Evolutionary conservation across 2,113 vertebrate species (phyloP).

Genomic region (Vanacampus margaritifer): DNA sequence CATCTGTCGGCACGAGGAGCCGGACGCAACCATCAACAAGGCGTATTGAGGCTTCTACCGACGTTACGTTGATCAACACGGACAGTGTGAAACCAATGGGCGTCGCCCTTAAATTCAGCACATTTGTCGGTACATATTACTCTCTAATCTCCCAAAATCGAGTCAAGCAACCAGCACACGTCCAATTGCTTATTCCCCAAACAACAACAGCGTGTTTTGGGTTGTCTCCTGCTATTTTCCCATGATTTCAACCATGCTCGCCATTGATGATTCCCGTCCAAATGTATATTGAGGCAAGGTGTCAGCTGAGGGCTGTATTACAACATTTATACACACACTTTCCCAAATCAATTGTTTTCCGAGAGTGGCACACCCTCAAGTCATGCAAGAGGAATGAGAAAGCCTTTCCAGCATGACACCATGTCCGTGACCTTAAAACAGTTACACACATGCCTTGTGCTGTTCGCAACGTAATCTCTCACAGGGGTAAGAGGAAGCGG

Average conservation of each 20-base stretch:
- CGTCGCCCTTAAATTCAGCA: conserved; percentile 39
- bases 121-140: conserved; percentile 49
- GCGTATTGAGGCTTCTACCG: conserved; percentile 12
- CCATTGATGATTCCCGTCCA: conserved; percentile 35
- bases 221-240: background rate
- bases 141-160: conserved; percentile 46
- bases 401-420: conserved; percentile 67
- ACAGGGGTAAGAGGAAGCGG: conserved; percentile 42
- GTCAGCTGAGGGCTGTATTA: conserved; percentile 49
- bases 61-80: conserved; percentile 37
- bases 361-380: conserved; percentile 66
- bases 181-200: conserved; percentile 19
- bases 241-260: background rate
- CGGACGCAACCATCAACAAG: conserved; percentile 15
- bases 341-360: conserved; percentile 59
- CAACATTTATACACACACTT: conserved; percentile 49
- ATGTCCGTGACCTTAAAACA: conserved; percentile 62
- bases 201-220: background rate
- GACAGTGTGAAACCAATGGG: conserved; percentile 42
- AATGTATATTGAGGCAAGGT: conserved; percentile 50
- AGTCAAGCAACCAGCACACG: conserved; percentile 45
- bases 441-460: conserved; percentile 48
- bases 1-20: conserved; percentile 54
- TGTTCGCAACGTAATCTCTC: conserved; percentile 52
- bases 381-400: conserved; percentile 69